Percentiles rank a stretch among this genome's conserved stretches.
phyloP scores from a whole-genome alignment of 2,888 invertebrate species.

The Dasypogon diadema region DNA sequence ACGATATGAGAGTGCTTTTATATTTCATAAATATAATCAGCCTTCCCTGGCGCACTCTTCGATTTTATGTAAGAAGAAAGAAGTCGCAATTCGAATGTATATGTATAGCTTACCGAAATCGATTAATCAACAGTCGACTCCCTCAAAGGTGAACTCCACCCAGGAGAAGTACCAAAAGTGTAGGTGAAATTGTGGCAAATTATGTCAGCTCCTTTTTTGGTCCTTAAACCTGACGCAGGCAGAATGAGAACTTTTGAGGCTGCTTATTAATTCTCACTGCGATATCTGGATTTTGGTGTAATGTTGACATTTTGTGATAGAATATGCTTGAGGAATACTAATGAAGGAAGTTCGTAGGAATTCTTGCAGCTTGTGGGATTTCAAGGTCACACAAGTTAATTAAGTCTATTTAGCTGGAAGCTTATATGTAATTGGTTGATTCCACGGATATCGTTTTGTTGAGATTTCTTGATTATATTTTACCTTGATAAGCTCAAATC shows the following conservation, averaged over 20 bases:
- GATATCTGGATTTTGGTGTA: conserved; percentile 17
- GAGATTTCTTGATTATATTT: neutral
- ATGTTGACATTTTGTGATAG: conserved; percentile 26
- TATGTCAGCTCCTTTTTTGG: neutral
- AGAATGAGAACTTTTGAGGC: neutral
- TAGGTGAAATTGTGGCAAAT: neutral
- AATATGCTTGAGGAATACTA: conserved; percentile 12
- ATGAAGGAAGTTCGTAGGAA: neutral
- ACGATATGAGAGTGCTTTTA: neutral
- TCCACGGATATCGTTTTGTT: too few species aligned
- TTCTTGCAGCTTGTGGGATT: neutral
- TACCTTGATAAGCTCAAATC: too few species aligned
- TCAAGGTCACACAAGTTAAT: conserved; percentile 25
- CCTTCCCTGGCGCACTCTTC: neutral
- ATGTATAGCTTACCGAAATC: neutral
- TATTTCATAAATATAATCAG: neutral
- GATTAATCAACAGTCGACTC: conserved; percentile 17
- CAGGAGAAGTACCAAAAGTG: neutral
- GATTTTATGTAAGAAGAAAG: neutral
- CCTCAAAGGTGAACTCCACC: conserved; percentile 14
- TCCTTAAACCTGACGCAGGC: neutral
- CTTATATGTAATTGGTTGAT: too few species aligned
- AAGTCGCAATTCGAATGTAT: neutral
- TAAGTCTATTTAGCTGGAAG: neutral
- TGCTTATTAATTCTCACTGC: conserved; percentile 16